A percentile compares a stretch with the other conserved stretches of the same genome.
Conservation (phyloP, 2,888 invertebrate species). For the Pharmacophagus antenor region DNA sequence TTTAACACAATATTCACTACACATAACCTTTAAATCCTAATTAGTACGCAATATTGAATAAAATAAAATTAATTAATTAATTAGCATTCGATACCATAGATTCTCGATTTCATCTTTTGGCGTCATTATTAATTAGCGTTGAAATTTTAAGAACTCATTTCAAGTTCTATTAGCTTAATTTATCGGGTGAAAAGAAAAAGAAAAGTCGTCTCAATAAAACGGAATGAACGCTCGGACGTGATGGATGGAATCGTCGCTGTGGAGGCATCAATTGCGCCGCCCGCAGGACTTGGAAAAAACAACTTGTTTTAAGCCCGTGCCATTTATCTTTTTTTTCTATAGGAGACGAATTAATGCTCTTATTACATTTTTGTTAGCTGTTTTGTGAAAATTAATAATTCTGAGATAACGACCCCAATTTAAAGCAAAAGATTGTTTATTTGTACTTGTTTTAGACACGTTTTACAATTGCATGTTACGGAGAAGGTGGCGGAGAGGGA, state of each 20-base stretch:
- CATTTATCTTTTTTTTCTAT: slow-evolving; percentile 20
- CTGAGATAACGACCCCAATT: neutral
- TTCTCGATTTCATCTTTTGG: no score
- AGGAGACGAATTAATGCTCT: slow-evolving; percentile 10
- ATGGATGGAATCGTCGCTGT: slow-evolving; percentile 21
- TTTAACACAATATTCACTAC: no score
- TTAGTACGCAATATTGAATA: no score
- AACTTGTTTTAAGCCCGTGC: slow-evolving; percentile 17
- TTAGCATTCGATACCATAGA: no score
- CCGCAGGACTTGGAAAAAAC: slow-evolving; percentile 17
- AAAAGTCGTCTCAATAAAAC: slow-evolving; percentile 23
- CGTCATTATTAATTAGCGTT: neutral
- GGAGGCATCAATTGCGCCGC: slow-evolving; percentile 13
- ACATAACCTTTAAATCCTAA: no score
- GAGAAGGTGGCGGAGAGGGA: no score
- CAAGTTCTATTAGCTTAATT: slow-evolving; percentile 15
- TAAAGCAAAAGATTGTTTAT: neutral
- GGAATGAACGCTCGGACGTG: slow-evolving; percentile 22
- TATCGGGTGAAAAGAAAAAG: slow-evolving; percentile 13
- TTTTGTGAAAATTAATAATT: neutral
- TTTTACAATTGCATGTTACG: no score
- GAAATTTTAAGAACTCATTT: neutral
- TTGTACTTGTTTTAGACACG: no score
- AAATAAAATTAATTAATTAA: no score
- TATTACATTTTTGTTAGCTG: slow-evolving; percentile 2